Conservation (phyloP, 2,888 invertebrate genomes). For the Galeopsomyia nigrocyanea region DNA sequence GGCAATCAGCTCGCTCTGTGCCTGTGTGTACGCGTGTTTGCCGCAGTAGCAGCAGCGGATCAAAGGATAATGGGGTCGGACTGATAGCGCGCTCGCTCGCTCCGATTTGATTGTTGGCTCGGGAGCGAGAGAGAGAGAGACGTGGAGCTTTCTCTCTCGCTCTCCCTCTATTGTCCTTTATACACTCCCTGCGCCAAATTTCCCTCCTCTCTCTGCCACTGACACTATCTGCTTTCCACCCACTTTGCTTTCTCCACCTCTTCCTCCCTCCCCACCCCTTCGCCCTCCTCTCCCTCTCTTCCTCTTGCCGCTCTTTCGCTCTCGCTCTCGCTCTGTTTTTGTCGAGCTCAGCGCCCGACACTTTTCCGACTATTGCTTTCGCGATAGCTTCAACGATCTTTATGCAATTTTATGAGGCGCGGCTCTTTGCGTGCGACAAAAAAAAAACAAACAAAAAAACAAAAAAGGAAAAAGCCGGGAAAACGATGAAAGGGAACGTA, state of each 20-base stretch:
- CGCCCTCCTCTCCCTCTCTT: constrained; percentile 47
- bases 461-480: neutral
- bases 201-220: constrained; percentile 52
- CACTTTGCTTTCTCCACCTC: constrained; percentile 36
- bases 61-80: constrained; percentile 60
- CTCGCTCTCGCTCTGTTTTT: constrained; percentile 27
- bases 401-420: constrained; percentile 45
- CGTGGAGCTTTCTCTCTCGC: constrained; percentile 1
- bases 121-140: constrained; percentile 34
- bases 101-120: constrained; percentile 68
- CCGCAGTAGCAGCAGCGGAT: constrained; percentile 54
- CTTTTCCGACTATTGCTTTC: constrained; percentile 33
- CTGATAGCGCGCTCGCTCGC: constrained; percentile 50
- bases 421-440: constrained; percentile 2
- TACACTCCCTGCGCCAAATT: constrained; percentile 41
- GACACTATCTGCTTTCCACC: constrained; percentile 58
- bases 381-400: constrained; percentile 16
- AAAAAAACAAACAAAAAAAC: neutral
- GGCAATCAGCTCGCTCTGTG: constrained; percentile 54
- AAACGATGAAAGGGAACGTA: too few relatives aligned
- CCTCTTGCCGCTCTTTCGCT: too few relatives aligned
- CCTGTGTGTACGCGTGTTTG: constrained; percentile 26
- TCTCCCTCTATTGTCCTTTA: constrained; percentile 10
- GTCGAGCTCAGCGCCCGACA: constrained; percentile 19
- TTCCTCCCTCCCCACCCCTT: constrained; percentile 43